phyloP scores from a whole-genome alignment of 2,797 vertebrate genomes.

The Furcifer pardalis region DNA sequence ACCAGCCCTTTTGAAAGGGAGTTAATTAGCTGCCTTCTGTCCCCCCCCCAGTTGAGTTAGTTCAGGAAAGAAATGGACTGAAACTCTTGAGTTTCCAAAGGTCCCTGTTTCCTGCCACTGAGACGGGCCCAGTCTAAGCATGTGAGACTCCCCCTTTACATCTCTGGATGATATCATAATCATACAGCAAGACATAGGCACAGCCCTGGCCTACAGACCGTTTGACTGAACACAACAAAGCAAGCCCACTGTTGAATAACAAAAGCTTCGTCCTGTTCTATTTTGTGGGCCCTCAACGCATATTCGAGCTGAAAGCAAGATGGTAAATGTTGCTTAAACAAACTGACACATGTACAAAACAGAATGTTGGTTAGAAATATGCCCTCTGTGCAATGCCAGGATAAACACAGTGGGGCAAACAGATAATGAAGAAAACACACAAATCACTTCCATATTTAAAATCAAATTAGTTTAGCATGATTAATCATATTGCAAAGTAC shows the following conservation, averaged over 20 bases:
- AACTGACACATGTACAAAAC: conserved; percentile 9
- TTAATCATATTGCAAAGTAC: conserved; percentile 16
- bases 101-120: not conserved
- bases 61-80: not conserved
- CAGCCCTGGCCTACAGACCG: not conserved
- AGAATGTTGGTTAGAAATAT: not conserved
- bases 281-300: conserved; percentile 24
- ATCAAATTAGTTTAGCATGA: conserved; percentile 41
- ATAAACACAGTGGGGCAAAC: conserved; percentile 17
- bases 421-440: conserved; percentile 26
- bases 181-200: not conserved
- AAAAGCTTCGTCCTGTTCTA: conserved; percentile 48
- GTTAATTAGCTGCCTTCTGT: not conserved
- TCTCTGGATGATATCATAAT: not conserved
- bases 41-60: not conserved
- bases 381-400: conserved; percentile 20
- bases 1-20: not conserved
- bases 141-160: not conserved
- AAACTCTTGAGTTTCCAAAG: not conserved
- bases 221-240: conserved; percentile 2
- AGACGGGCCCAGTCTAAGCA: not conserved
- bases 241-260: not conserved
- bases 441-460: conserved; percentile 17
- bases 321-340: conserved; percentile 15
- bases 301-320: conserved; percentile 10